Evolutionary conservation across 2,113 vertebrate genomes (phyloP).

Genomic region (Uropsilus gracilis): DNA sequence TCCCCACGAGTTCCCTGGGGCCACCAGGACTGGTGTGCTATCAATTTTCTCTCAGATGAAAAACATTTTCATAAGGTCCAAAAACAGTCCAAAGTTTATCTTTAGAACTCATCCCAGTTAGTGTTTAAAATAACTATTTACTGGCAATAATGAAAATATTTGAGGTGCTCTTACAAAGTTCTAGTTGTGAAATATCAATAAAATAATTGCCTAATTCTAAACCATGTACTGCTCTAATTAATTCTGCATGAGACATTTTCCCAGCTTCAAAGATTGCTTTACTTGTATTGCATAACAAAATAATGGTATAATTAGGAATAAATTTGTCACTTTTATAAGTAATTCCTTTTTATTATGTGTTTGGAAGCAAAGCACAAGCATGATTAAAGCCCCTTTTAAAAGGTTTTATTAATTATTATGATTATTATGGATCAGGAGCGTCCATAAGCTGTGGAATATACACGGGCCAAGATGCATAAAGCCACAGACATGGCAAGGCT

Average conservation of each 20-base stretch:
- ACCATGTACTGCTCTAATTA: slow-evolving; percentile 77
- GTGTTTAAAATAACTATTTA: slow-evolving; percentile 75
- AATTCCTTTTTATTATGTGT: slow-evolving; percentile 83
- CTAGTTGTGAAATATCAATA: slow-evolving; percentile 80
- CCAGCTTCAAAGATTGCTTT: slow-evolving; percentile 80
- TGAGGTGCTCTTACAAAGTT: slow-evolving; percentile 72
- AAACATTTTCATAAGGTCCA: slow-evolving; percentile 21
- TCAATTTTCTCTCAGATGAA: slow-evolving; percentile 4
- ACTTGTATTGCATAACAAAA: slow-evolving; percentile 83
- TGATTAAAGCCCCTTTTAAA: slow-evolving; percentile 81
- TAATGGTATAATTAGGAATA: slow-evolving; percentile 84
- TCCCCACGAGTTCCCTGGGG: neutral
- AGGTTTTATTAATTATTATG: slow-evolving; percentile 82
- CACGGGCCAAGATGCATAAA: slow-evolving; percentile 45
- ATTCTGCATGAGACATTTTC: slow-evolving; percentile 79
- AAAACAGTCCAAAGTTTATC: slow-evolving; percentile 25
- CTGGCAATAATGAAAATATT: slow-evolving; percentile 77
- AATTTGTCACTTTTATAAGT: slow-evolving; percentile 84
- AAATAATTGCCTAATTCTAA: slow-evolving; percentile 82
- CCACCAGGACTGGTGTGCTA: neutral
- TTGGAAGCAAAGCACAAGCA: slow-evolving; percentile 79
- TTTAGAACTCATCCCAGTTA: slow-evolving; percentile 50
- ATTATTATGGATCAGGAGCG: slow-evolving; percentile 77
- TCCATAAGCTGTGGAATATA: slow-evolving; percentile 43
- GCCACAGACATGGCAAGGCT: neutral